Conservation (phyloP, 2,888 invertebrate species). For the Eulithis testata region DNA sequence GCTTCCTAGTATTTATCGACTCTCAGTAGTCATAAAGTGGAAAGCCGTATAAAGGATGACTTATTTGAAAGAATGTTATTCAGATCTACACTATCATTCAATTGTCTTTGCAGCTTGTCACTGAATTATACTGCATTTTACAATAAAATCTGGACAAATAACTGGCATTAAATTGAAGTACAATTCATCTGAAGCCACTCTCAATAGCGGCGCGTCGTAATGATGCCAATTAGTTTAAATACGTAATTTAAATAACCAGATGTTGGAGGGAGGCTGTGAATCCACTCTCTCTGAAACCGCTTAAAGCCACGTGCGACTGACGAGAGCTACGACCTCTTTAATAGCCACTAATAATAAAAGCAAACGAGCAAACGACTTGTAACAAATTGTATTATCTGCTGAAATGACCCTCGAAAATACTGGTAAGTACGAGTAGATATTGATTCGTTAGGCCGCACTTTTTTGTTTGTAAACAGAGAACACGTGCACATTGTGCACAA, state of each 20-base stretch:
- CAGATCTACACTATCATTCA: background rate
- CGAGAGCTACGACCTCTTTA: slow-evolving; percentile 56
- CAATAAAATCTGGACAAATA: slow-evolving; percentile 11
- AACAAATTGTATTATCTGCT: slow-evolving; percentile 74
- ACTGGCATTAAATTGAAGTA: slow-evolving; percentile 54
- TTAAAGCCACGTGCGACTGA: slow-evolving; percentile 54
- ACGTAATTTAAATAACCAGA: slow-evolving; percentile 68
- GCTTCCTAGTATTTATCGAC: slow-evolving; percentile 13
- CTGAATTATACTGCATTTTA: background rate
- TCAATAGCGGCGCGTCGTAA: slow-evolving; percentile 59
- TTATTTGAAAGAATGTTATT: too few species aligned
- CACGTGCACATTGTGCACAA: background rate
- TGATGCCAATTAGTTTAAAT: slow-evolving; percentile 68
- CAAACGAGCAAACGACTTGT: slow-evolving; percentile 72
- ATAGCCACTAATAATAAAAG: slow-evolving; percentile 73
- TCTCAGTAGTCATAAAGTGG: slow-evolving; percentile 22
- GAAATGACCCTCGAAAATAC: slow-evolving; percentile 66
- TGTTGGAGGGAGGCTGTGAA: slow-evolving; percentile 54
- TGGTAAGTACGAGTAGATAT: slow-evolving; percentile 44
- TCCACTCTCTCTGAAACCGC: slow-evolving; percentile 49
- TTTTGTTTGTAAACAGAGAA: slow-evolving; percentile 36
- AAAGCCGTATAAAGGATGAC: slow-evolving; percentile 17
- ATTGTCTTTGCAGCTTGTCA: background rate
- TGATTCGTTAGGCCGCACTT: slow-evolving; percentile 47
- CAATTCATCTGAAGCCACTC: slow-evolving; percentile 56